These are phyloP conservation scores for Podiceps cristatus DNA, from an alignment of 2,113 vertebrate species.

Conservation along the genomic window DNA sequence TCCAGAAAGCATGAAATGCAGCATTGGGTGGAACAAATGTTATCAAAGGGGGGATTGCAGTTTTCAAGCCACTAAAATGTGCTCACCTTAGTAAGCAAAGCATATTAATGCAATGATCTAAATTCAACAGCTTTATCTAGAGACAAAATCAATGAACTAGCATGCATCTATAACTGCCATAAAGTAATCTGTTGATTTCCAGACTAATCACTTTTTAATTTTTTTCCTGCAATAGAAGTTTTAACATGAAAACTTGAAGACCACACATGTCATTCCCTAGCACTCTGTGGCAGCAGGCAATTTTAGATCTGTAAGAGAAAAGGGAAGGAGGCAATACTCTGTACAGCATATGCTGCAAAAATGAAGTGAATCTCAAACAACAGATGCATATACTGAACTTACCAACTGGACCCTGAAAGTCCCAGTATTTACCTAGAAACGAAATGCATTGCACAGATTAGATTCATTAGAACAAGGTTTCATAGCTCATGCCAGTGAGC, in stretches of 20 bases:
- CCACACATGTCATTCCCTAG: not conserved
- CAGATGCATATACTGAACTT: not conserved
- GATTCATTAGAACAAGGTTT: not conserved
- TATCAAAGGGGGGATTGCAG: not conserved
- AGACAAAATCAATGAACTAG: not conserved
- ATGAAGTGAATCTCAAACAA: not conserved
- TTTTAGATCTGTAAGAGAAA: not conserved
- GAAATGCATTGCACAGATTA: slow-evolving; percentile 3
- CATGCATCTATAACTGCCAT: not conserved
- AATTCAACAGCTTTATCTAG: not conserved
- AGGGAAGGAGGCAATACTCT: not conserved
- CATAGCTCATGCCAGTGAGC: not conserved
- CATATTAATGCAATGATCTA: not conserved
- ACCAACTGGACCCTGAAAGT: slow-evolving; percentile 1
- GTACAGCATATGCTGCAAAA: not conserved
- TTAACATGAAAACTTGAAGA: not conserved
- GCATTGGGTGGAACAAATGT: not conserved
- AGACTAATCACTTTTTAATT: not conserved
- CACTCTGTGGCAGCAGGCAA: not conserved
- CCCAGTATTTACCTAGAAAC: slow-evolving; percentile 29
- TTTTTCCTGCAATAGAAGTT: not conserved
- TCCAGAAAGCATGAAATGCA: not conserved
- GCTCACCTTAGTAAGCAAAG: not conserved
- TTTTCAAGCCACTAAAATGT: not conserved
- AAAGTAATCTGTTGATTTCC: not conserved